Evolutionary conservation across 2,888 invertebrate species (phyloP).

Genomic region (Therioaphis trifolii): DNA sequence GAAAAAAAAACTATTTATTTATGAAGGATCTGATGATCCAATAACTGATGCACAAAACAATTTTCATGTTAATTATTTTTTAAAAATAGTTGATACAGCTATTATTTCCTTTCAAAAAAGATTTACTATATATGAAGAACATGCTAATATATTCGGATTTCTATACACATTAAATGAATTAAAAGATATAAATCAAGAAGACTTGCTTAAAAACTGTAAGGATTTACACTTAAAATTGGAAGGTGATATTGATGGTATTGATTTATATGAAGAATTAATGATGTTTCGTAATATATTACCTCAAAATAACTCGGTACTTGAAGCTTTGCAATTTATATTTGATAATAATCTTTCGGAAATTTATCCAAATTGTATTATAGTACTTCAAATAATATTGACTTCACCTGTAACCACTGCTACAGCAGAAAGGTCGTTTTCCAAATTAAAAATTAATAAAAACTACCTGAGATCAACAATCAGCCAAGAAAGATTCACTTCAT

Average conservation of each 20-base stretch:
- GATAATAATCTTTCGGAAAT: constrained; percentile 15
- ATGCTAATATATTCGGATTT: neutral
- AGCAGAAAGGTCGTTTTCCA: constrained; percentile 2
- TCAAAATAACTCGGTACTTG: constrained; percentile 1
- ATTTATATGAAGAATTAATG: constrained; percentile 18
- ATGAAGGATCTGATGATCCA: constrained; percentile 34
- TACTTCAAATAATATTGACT: constrained; percentile 14
- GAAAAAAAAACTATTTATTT: constrained; percentile 34
- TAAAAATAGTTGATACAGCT: neutral
- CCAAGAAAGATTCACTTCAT: constrained; percentile 10
- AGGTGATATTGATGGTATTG: constrained; percentile 17
- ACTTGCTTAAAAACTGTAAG: neutral
- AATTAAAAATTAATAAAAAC: neutral
- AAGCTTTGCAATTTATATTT: constrained; percentile 16
- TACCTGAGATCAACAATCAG: neutral
- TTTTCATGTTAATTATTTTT: constrained; percentile 1
- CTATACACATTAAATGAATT: neutral
- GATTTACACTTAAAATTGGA: neutral
- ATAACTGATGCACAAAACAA: constrained; percentile 20
- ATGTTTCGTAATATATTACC: constrained; percentile 10
- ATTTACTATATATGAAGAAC: neutral
- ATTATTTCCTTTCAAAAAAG: neutral
- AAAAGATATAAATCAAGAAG: neutral
- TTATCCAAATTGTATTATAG: constrained; percentile 10
- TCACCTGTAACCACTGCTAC: constrained; percentile 17